A percentile compares a stretch with the other conserved stretches of the same genome.
phyloP scores from a whole-genome alignment of 2,888 invertebrate species.

The Pollenia angustigena region DNA sequence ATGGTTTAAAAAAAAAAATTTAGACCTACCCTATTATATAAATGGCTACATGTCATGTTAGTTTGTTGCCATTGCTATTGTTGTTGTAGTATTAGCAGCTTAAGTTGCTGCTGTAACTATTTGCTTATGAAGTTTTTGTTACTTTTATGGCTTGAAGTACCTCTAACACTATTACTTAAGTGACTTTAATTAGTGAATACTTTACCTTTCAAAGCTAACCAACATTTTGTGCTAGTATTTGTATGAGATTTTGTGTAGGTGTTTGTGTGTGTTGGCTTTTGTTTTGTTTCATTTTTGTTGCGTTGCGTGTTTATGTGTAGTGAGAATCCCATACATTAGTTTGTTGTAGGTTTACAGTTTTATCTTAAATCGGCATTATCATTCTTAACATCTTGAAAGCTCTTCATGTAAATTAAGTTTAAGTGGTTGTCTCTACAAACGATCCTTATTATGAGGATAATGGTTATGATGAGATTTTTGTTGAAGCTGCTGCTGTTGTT shows the following conservation, averaged over 20 bases:
- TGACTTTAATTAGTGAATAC: conserved; percentile 69
- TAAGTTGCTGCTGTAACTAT: background rate
- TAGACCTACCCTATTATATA: background rate
- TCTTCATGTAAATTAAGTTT: conserved; percentile 65
- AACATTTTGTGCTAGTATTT: conserved; percentile 26
- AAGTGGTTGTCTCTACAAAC: conserved; percentile 57
- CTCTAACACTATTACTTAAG: conserved; percentile 65
- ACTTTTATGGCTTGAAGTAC: conserved; percentile 52
- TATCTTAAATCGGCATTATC: conserved; percentile 49
- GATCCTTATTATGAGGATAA: conserved; percentile 50
- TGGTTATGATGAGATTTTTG: conserved; percentile 6
- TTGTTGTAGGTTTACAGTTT: background rate
- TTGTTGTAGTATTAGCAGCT: conserved; percentile 18
- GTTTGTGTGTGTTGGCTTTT: conserved; percentile 2
- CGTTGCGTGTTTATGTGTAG: background rate
- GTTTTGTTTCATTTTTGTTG: conserved; percentile 22
- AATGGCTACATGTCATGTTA: conserved; percentile 16
- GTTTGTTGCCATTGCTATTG: conserved; percentile 11
- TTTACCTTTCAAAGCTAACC: conserved; percentile 57
- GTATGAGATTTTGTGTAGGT: background rate
- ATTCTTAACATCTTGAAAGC: conserved; percentile 57
- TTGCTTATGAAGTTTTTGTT: conserved; percentile 27
- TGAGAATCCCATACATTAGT: background rate
- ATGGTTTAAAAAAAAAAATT: no score
- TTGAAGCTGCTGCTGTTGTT: background rate